These are phyloP conservation scores for Papilio demoleus DNA, from an alignment of 2,888 invertebrate species.

Conservation along the genomic window DNA sequence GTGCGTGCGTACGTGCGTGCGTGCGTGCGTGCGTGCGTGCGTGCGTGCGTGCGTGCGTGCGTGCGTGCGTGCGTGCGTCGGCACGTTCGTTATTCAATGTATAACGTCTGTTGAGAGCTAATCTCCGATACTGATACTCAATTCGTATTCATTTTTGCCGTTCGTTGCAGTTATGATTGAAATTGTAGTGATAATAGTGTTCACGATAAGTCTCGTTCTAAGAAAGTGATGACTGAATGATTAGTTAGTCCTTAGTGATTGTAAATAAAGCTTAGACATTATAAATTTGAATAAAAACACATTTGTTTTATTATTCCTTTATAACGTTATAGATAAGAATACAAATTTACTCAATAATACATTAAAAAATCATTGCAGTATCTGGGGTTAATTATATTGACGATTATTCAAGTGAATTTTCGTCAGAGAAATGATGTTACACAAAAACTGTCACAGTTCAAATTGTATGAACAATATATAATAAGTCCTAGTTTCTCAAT, in stretches of 20 bases:
- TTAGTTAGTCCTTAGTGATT: slow-evolving; percentile 78
- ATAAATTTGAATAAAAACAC: slow-evolving; percentile 76
- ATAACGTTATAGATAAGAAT: slow-evolving; percentile 26
- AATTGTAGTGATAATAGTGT: slow-evolving; percentile 82
- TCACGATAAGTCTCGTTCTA: slow-evolving; percentile 77
- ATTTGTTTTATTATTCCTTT: slow-evolving; percentile 63
- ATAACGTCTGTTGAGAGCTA: slow-evolving; percentile 58
- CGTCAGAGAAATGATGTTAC: no score
- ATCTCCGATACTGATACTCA: slow-evolving; percentile 78
- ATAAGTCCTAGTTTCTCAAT: background rate
- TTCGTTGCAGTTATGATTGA: slow-evolving; percentile 79
- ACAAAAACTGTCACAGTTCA: no score
- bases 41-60: background rate
- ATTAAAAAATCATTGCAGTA: background rate
- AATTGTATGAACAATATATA: background rate
- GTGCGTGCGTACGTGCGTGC: background rate
- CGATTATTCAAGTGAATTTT: no score
- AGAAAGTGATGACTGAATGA: slow-evolving; percentile 80
- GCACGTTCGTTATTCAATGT: slow-evolving; percentile 55
- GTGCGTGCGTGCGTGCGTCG: slow-evolving; percentile 46
- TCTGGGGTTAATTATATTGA: background rate
- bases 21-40: slow-evolving; percentile 43
- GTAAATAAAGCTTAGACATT: slow-evolving; percentile 83
- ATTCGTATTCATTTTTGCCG: slow-evolving; percentile 77
- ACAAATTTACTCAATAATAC: background rate